phyloP scores from a whole-genome alignment of 2,113 vertebrate genomes.

The Elaphurus davidianus region DNA sequence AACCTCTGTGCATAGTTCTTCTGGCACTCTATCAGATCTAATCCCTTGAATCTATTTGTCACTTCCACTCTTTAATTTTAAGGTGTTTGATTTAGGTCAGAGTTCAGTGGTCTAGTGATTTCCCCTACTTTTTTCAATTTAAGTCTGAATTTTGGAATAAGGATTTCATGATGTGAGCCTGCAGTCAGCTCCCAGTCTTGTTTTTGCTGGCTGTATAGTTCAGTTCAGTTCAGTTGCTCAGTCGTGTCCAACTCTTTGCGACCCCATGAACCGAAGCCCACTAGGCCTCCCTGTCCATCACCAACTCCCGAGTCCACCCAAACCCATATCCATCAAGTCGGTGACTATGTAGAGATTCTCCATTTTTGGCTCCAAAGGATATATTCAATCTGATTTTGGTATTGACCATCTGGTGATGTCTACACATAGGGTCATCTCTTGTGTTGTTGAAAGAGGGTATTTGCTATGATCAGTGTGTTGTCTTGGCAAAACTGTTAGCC shows the following conservation, averaged over 20 bases:
- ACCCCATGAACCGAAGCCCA: too few species aligned
- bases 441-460: background rate
- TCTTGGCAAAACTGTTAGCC: background rate
- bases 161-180: background rate
- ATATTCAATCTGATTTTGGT: background rate
- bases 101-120: background rate
- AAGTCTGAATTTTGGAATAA: background rate
- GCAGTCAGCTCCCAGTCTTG: background rate
- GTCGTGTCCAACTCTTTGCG: too few species aligned
- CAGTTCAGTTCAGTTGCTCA: too few species aligned
- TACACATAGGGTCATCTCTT: background rate
- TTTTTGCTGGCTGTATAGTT: background rate
- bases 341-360: background rate
- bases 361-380: background rate
- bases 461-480: background rate
- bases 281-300: too few species aligned
- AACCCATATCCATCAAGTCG: too few species aligned
- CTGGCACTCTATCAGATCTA: background rate
- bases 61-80: background rate
- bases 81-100: background rate
- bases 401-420: background rate
- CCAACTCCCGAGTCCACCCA: too few species aligned
- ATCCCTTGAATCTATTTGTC: background rate
- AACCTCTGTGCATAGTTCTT: background rate
- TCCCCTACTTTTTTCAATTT: background rate